Conservation (phyloP, 1,140 invertebrate genomes). For the Charaxes varanes region DNA sequence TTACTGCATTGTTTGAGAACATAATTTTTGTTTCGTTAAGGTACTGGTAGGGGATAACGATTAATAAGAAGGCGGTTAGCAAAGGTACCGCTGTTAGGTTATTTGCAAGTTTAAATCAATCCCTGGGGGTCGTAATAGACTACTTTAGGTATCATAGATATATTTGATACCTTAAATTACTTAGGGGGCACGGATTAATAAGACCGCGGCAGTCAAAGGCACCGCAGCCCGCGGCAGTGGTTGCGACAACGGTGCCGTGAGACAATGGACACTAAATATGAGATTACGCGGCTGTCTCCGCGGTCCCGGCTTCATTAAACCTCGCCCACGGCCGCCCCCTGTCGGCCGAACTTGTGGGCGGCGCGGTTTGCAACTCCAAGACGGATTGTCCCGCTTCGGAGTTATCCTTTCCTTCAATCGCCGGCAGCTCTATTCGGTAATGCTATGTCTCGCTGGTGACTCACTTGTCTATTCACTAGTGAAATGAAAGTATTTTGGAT, state of each 20-base stretch:
- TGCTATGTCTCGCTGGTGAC: too few species aligned
- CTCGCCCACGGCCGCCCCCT: constrained; percentile 38
- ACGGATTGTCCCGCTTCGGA: constrained; percentile 6
- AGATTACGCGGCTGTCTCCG: constrained; percentile 38
- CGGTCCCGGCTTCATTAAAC: constrained; percentile 39
- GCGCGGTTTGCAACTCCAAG: constrained; percentile 28
- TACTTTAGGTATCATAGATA: constrained; percentile 10
- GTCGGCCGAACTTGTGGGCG: constrained; percentile 29
- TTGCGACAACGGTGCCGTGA: constrained; percentile 32
- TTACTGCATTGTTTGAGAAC: too few species aligned
- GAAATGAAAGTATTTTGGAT: too few species aligned
- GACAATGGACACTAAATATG: constrained; percentile 51
- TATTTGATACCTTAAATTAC: background rate
- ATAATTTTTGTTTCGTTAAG: too few species aligned
- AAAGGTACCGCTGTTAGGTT: too few species aligned
- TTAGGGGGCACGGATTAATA: constrained; percentile 30
- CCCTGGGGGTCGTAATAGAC: constrained; percentile 5
- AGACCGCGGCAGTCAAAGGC: constrained; percentile 30
- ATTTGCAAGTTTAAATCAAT: background rate
- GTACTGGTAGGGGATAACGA: too few species aligned
- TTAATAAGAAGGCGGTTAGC: too few species aligned
- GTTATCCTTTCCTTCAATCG: constrained; percentile 12
- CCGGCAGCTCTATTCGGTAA: too few species aligned
- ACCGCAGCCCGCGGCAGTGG: constrained; percentile 27
- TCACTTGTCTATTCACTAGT: too few species aligned